Percentiles rank a stretch among this genome's conserved stretches.
Conservation (phyloP, 2,797 vertebrate genomes). For the Lagorchestes hirsutus region DNA sequence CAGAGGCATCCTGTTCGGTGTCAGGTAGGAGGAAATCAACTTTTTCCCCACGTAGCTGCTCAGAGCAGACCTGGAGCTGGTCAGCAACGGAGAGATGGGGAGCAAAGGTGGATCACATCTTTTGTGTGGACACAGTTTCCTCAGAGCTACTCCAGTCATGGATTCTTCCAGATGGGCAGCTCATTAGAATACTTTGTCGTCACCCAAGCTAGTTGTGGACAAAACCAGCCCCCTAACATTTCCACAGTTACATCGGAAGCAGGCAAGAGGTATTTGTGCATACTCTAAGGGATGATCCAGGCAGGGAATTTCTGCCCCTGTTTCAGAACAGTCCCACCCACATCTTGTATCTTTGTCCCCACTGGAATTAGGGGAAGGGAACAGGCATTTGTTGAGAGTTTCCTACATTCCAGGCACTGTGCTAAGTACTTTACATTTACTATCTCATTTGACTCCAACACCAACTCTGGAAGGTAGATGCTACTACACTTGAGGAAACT, state of each 20-base stretch:
- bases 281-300: background rate
- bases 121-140: background rate
- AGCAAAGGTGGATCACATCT: background rate
- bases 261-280: background rate
- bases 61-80: background rate
- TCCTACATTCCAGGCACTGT: background rate
- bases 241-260: background rate
- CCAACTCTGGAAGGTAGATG: background rate
- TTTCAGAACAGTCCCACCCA: background rate
- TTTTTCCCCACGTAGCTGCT: background rate
- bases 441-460: background rate
- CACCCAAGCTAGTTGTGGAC: background rate
- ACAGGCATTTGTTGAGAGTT: background rate
- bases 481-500: background rate
- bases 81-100: background rate
- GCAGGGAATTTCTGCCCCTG: background rate
- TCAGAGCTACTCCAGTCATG: background rate
- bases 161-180: background rate
- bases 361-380: background rate
- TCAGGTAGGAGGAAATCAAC: background rate
- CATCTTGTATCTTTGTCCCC: background rate
- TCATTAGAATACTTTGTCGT: background rate
- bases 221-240: background rate
- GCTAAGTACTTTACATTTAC: background rate
- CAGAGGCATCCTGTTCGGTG: background rate